Evolutionary conservation across 1,140 invertebrate genomes (phyloP).

Genomic region (Myzus persicae): DNA sequence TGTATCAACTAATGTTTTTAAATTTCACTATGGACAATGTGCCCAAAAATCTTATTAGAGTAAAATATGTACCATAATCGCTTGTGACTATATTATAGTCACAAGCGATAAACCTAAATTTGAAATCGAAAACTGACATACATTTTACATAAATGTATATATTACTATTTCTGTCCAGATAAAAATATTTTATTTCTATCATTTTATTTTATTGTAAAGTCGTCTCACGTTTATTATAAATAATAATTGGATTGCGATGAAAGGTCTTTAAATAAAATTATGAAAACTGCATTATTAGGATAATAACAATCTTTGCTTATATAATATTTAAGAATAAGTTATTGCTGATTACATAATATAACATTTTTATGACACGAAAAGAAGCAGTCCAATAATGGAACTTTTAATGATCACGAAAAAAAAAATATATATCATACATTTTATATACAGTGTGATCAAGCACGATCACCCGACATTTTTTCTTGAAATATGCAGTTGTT

Average conservation of each 20-base stretch:
- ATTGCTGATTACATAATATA: not conserved
- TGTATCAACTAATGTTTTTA: no score
- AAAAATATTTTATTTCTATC: not conserved
- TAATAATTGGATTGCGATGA: not conserved
- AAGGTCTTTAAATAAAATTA: not conserved
- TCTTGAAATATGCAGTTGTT: no score
- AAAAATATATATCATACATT: not conserved
- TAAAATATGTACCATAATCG: no score
- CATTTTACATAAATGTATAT: not conserved
- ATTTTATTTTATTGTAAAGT: not conserved
- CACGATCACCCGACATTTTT: no score
- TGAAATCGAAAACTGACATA: no score
- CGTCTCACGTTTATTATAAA: not conserved
- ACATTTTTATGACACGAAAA: not conserved
- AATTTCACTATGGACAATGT: no score
- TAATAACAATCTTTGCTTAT: not conserved
- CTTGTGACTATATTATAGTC: no score
- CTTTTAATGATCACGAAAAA: not conserved
- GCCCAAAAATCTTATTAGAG: no score
- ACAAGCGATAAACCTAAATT: no score
- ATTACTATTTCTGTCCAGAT: not conserved
- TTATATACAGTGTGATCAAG: no score
- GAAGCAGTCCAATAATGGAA: not conserved
- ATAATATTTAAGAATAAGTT: not conserved
- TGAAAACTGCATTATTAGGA: not conserved